Percentiles rank a stretch among this genome's conserved stretches.
phyloP scores from a whole-genome alignment of 2,113 vertebrate genomes.

The Furnarius figulus region DNA sequence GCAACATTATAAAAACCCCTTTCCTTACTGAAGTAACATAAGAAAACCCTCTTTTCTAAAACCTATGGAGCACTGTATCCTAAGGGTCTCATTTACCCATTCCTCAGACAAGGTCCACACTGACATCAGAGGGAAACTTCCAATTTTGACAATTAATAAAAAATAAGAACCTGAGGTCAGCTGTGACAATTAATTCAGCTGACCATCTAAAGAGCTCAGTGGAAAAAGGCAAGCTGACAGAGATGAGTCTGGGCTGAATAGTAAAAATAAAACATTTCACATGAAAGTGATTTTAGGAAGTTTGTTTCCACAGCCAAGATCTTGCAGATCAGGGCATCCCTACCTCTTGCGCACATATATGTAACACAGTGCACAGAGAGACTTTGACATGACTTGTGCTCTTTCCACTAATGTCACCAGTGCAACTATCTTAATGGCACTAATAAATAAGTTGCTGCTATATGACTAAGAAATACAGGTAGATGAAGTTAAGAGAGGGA shows the following conservation, averaged over 20 bases:
- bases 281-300: neutral
- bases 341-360: neutral
- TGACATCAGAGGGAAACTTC: neutral
- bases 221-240: neutral
- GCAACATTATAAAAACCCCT: neutral
- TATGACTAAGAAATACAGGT: neutral
- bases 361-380: neutral
- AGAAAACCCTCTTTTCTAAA: neutral
- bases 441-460: neutral
- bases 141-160: neutral
- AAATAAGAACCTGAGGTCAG: conserved; percentile 2
- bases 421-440: neutral
- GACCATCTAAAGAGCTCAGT: neutral
- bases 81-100: neutral
- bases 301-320: neutral
- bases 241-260: neutral
- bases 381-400: neutral
- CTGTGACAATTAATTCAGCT: neutral
- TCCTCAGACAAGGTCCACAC: neutral
- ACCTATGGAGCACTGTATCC: neutral
- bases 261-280: neutral
- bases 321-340: neutral
- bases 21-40: neutral
- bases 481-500: neutral
- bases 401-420: neutral